A percentile compares a stretch with the other conserved stretches of the same genome.
Conservation (phyloP, 2,113 vertebrate species). For the Anolis sagrei region DNA sequence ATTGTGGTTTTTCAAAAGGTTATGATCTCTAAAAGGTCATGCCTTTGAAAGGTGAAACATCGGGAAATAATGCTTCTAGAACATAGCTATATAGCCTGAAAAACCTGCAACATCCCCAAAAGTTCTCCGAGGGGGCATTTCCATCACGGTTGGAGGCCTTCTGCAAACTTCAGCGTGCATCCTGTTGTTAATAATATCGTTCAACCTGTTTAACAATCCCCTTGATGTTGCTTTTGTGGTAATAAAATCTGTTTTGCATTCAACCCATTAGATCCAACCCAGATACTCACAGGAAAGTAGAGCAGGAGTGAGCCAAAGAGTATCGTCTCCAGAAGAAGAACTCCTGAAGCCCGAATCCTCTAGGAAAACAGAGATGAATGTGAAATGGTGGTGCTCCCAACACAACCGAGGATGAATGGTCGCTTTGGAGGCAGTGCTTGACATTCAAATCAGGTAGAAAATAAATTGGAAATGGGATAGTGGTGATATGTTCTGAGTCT, state of each 20-base stretch:
- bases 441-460: not conserved
- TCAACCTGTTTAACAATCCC: too few species aligned
- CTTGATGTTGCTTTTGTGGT: too few species aligned
- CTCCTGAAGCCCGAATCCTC: slow-evolving; percentile 90
- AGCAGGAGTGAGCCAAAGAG: slow-evolving; percentile 95
- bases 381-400: not conserved
- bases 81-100: too few species aligned
- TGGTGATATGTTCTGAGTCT: not conserved
- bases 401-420: rapidly evolving
- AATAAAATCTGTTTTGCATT: not conserved
- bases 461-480: not conserved
- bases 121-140: too few species aligned
- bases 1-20: too few species aligned
- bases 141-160: too few species aligned
- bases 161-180: too few species aligned
- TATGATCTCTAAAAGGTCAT: too few species aligned
- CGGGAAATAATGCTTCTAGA: too few species aligned
- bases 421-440: not conserved
- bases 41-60: too few species aligned
- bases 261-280: not conserved
- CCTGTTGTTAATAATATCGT: too few species aligned
- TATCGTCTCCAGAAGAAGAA: slow-evolving; percentile 91
- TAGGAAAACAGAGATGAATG: slow-evolving; percentile 60
- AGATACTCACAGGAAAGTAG: slow-evolving; percentile 94
- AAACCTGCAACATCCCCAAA: too few species aligned